A percentile compares a stretch with the other conserved stretches of the same genome.
phyloP scores from a whole-genome alignment of 2,888 invertebrate species.

The Drosophila kuntzei region DNA sequence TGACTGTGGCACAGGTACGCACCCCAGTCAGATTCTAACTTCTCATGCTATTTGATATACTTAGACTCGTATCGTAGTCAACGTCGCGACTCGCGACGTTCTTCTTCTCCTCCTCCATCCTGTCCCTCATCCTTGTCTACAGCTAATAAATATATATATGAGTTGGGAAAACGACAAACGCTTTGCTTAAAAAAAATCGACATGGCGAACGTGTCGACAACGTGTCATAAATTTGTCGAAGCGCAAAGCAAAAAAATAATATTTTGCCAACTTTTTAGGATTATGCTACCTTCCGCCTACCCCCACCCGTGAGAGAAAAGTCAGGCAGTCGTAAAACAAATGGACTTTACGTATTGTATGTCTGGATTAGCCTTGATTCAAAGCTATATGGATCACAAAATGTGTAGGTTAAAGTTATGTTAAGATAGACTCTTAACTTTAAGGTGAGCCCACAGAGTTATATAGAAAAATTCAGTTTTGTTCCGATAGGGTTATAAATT shows the following conservation, averaged over 20 bases:
- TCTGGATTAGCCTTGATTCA: constrained; percentile 31
- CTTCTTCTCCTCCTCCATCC: constrained; percentile 2
- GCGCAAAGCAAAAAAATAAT: constrained; percentile 12
- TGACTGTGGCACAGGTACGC: constrained; percentile 58
- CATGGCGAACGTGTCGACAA: constrained; percentile 76
- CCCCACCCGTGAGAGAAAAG: constrained; percentile 11
- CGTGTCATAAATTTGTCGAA: constrained; percentile 76
- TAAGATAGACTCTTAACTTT: too few species aligned
- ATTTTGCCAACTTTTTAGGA: constrained; percentile 64
- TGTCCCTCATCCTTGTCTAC: constrained; percentile 37
- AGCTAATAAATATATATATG: constrained; percentile 74
- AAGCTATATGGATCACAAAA: constrained; percentile 8
- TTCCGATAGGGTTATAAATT: too few species aligned
- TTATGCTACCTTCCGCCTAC: constrained; percentile 15
- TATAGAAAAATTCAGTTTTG: too few species aligned
- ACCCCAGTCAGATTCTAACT: constrained; percentile 37
- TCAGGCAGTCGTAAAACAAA: constrained; percentile 23
- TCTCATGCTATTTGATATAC: constrained; percentile 37
- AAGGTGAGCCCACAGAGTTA: too few species aligned
- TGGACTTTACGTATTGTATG: constrained; percentile 27
- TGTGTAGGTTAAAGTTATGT: constrained; percentile 1
- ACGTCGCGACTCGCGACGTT: background rate
- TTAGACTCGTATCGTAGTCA: constrained; percentile 15
- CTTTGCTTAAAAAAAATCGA: constrained; percentile 76
- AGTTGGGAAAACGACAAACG: constrained; percentile 64